Evolutionary conservation across 2,888 invertebrate species (phyloP), one percentile per base, ranked within the genome.

Genomic region (Plusia festucae): DNA sequence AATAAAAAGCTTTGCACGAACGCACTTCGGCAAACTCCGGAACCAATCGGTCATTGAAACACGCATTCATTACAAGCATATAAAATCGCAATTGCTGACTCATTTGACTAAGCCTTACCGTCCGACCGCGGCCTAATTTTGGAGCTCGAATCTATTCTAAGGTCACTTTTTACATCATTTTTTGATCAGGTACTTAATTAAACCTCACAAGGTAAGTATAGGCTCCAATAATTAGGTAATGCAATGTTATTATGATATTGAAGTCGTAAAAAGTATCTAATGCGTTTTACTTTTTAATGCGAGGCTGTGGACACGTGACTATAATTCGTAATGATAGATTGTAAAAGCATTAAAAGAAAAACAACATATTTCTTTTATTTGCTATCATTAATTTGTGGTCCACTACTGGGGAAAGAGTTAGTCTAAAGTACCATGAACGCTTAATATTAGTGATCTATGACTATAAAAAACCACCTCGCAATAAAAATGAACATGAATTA

Each of bases 161-260:
- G 78, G 80, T 73, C 80, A 55, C 49, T 78, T 71, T 78, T 78
- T 73, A 67, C 72, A 75, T 72, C 53, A 67, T 56, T 53, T 13
- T 57, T 46, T 53, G 55, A 73, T 71, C 44, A 8, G 52, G n/a
- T 52, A 52, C 20, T n/a, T 24, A 15, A 24, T 52, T 52, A 52
- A 52, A 52, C 20, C 15, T 52, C 20, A 13, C 20, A 49, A 18
- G 46, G 18, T 18, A 49, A 18, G 46, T 46, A 2, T 20, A n/a
- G 40, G 40, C 20, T 49, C 18, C 18, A 49, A 49, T 49, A 49
- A 46, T 46, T 46, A 49, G 46, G 18, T 49, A 40, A 4, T 40
- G 18, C 20, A 20, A 20, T 20, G 46, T 3, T 49, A 20, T 49
- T 20, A 49, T 49, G 18, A 20, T 20, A 18, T 49, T 20, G 46